Evolutionary conservation across 1,140 invertebrate genomes (phyloP).

Genomic region (Campoletis sonorensis): DNA sequence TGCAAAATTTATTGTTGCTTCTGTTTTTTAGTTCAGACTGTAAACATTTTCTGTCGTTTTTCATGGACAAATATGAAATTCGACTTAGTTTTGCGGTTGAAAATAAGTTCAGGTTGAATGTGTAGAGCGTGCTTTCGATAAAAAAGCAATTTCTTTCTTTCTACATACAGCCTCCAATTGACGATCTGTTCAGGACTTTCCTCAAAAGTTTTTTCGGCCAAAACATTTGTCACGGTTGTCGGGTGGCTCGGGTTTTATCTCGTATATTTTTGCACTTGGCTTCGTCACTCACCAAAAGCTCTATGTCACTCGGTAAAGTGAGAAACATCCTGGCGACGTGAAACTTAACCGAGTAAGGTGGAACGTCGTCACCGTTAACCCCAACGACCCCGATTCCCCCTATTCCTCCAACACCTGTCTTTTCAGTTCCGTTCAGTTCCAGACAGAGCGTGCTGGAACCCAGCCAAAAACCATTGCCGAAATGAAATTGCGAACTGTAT

Average conservation of each 20-base stretch:
- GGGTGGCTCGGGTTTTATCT: background rate
- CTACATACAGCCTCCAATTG: too few species aligned
- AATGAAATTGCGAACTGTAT: constrained; percentile 87
- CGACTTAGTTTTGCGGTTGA: background rate
- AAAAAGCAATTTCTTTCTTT: too few species aligned
- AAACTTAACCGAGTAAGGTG: constrained; percentile 81
- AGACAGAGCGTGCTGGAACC: constrained; percentile 83
- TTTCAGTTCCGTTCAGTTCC: constrained; percentile 75
- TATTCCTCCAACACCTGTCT: constrained; percentile 59
- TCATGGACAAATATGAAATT: background rate
- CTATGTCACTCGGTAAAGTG: constrained; percentile 78
- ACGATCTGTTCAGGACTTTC: background rate
- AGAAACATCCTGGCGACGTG: constrained; percentile 82
- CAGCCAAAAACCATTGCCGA: constrained; percentile 90
- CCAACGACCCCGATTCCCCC: constrained; percentile 66
- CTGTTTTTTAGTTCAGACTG: too few species aligned
- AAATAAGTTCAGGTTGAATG: background rate
- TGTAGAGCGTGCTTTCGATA: too few species aligned
- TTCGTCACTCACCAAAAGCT: constrained; percentile 78
- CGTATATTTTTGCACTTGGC: background rate
- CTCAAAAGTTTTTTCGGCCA: background rate
- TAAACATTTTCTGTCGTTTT: too few species aligned
- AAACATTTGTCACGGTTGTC: constrained; percentile 11
- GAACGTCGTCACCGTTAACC: constrained; percentile 66
- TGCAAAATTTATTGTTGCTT: too few species aligned